Evolutionary conservation across 1,140 invertebrate species (phyloP), one percentile per base, ranked within the genome.

Genomic region (Chlorops oryzae): DNA sequence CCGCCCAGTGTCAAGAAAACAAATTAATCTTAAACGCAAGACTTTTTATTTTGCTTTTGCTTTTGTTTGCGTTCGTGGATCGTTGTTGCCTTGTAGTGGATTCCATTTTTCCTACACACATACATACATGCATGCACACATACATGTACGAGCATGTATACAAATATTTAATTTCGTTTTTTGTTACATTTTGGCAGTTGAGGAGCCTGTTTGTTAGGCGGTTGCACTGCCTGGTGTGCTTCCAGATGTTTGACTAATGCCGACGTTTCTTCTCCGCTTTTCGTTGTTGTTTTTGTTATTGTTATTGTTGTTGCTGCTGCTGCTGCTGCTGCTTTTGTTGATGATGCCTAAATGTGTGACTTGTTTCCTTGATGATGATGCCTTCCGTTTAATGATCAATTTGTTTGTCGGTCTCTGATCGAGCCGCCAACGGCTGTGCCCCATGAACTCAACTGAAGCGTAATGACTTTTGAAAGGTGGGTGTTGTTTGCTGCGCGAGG

Each of bases 11-110:
- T 50, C 43, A 44, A 47, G 51, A 66, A 66, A 66, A 66, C 64
- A 66, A 56, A 66, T 66, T 66, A 66, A 66, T 66, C 63, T 67
- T 66, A 55, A 55, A n/a, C n/a, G n/a, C n/a, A n/a, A n/a, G n/a
- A n/a, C n/a, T n/a, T 57, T 17, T 42, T 39, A 46, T n/a, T 48
- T 56, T 52, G 42, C 43, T 49, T 28, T 34, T 25, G 42, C 41
- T 25, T 23, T n/a, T 23, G 45, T 38, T 25, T 17, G 25, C 42
- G 34, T 53, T 39, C 52, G 54, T 54, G 21, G n/a, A 7, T 32
- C 28, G n/a, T 32, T n/a, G 7, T 32, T 32, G 7, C 2, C 56
- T 52, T 58, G n/a, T n/a, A n/a, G n/a, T n/a, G n/a, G n/a, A n/a
- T n/a, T n/a, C n/a, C n/a, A n/a, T n/a, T n/a, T n/a, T n/a, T n/a